Evolutionary conservation across 2,113 vertebrate species (phyloP).

Genomic region (Malaclemys terrapin): DNA sequence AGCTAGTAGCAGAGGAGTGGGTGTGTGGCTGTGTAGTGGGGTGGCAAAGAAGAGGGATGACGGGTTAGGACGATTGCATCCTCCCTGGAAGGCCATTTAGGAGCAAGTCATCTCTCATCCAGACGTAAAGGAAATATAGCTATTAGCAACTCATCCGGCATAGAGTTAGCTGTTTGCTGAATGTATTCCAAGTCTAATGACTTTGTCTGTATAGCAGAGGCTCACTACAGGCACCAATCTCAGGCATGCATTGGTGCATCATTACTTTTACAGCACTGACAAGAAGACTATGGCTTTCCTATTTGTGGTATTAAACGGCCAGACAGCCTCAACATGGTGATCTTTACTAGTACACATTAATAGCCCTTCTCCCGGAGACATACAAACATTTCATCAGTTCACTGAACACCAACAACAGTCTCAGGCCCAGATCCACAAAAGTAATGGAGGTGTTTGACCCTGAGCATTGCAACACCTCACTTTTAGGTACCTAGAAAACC

Average conservation of each 20-base stretch:
- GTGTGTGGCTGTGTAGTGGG: fast-evolving
- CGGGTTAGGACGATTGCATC: background rate
- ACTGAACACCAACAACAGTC: background rate
- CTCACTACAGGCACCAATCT: conserved; percentile 25
- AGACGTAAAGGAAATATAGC: background rate
- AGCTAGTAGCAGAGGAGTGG: background rate
- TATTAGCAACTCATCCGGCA: background rate
- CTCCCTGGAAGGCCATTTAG: background rate
- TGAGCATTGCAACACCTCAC: too few relatives aligned
- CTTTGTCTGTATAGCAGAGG: conserved; percentile 57
- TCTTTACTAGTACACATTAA: background rate
- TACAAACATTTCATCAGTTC: background rate
- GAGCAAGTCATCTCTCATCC: background rate
- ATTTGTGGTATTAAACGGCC: background rate
- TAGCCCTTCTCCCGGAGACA: background rate
- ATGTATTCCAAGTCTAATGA: background rate
- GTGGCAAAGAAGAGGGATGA: background rate
- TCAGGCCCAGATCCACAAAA: background rate
- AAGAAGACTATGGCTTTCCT: conserved; percentile 37
- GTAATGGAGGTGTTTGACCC: too few relatives aligned
- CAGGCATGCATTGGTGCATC: background rate
- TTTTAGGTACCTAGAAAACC: too few relatives aligned
- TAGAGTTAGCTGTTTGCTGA: background rate
- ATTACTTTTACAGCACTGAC: conserved; percentile 4
- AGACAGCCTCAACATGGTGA: background rate